These are phyloP conservation scores for Volucella inanis DNA, from an alignment of 2,888 invertebrate genomes.

Conservation along the genomic window DNA sequence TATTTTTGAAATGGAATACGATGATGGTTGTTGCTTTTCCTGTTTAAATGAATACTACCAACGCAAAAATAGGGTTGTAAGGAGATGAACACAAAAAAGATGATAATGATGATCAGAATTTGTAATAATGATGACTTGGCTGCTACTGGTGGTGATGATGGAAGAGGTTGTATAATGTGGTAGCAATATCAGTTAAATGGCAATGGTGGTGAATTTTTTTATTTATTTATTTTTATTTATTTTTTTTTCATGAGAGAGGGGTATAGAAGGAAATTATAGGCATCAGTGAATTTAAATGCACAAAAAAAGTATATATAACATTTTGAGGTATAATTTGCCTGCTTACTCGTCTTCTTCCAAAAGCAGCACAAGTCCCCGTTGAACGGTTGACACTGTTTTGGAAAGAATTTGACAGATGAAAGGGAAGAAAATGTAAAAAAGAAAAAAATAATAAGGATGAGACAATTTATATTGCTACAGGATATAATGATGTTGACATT, in stretches of 20 bases:
- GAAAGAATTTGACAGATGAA: constrained; percentile 43
- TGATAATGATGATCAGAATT: constrained; percentile 17
- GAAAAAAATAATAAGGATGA: neutral
- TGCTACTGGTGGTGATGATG: constrained; percentile 23
- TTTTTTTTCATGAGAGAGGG: constrained; percentile 1
- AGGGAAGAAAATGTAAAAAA: neutral
- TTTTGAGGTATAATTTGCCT: constrained; percentile 12
- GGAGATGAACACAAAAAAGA: constrained; percentile 26
- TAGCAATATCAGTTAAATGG: constrained; percentile 51
- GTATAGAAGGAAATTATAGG: constrained; percentile 45
- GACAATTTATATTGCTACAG: constrained; percentile 32
- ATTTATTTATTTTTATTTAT: too few species aligned
- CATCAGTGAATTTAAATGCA: constrained; percentile 60
- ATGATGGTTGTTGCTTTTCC: constrained; percentile 54
- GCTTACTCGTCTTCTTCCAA: neutral
- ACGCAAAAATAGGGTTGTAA: constrained; percentile 55
- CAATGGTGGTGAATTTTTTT: constrained; percentile 43
- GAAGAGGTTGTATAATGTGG: constrained; percentile 32
- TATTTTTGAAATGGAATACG: constrained; percentile 44
- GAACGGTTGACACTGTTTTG: constrained; percentile 53
- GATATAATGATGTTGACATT: constrained; percentile 30
- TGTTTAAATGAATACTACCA: constrained; percentile 9
- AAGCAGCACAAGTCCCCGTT: constrained; percentile 20
- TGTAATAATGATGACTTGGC: neutral
- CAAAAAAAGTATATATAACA: constrained; percentile 5